Conservation (phyloP, 2,888 invertebrate species). For the Camptogramma bilineatum region DNA sequence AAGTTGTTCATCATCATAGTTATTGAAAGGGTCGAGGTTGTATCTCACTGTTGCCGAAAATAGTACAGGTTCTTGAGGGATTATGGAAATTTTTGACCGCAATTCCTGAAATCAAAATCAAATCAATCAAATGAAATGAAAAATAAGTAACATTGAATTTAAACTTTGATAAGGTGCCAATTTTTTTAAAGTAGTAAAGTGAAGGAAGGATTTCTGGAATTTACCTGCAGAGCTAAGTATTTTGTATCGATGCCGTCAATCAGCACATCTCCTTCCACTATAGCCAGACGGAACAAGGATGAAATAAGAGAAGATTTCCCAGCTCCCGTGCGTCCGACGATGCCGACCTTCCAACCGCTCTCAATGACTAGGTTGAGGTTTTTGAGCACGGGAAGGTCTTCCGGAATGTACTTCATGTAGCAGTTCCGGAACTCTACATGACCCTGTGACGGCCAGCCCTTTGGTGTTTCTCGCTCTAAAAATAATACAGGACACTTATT, state of each 20-base stretch:
- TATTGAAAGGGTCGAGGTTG: conserved; percentile 91
- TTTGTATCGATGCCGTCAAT: conserved; percentile 88
- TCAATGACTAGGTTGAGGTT: conserved; percentile 89
- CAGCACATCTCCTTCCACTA: conserved; percentile 88
- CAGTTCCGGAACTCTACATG: conserved; percentile 87
- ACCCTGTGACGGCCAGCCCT: conserved; percentile 89
- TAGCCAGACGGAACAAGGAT: conserved; percentile 91
- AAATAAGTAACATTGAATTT: conserved; percentile 2
- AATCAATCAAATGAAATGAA: no score
- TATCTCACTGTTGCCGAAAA: conserved; percentile 90
- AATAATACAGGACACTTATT: conserved; percentile 31
- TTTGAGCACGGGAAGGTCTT: conserved; percentile 89
- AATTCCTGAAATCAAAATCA: conserved; percentile 80
- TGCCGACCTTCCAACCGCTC: conserved; percentile 90
- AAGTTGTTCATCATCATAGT: conserved; percentile 88
- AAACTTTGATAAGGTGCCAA: background rate
- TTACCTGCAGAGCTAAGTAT: conserved; percentile 69
- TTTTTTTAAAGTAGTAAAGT: no score
- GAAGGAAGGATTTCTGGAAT: background rate
- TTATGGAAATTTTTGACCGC: conserved; percentile 88
- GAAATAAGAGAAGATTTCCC: conserved; percentile 93
- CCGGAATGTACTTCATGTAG: conserved; percentile 87
- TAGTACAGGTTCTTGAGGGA: conserved; percentile 91
- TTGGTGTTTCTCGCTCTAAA: conserved; percentile 81
- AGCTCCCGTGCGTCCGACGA: conserved; percentile 94